A percentile compares a stretch with the other conserved stretches of the same genome.
These are phyloP conservation scores for Eclectus roratus DNA, from an alignment of 2,113 vertebrate species.

Conservation along the genomic window DNA sequence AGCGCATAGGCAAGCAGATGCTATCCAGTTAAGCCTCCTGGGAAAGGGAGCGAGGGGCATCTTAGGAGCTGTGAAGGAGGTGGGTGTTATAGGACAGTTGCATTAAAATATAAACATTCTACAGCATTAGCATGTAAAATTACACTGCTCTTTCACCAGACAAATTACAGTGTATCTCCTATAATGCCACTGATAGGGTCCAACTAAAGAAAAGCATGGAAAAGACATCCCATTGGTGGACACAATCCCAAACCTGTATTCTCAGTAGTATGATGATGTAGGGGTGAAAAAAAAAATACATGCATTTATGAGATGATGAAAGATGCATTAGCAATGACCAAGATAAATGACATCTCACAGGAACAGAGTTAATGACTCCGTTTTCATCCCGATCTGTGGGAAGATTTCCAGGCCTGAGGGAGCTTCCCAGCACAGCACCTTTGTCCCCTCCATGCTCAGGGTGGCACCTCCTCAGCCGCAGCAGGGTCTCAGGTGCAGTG, in stretches of 20 bases:
- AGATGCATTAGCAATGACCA: not conserved
- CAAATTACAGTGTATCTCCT: rapidly evolving
- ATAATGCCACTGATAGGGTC: rapidly evolving
- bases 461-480: not conserved
- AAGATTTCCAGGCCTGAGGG: not conserved
- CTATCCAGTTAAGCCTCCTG: not conserved
- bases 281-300: not conserved
- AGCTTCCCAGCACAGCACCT: not conserved
- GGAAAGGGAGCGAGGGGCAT: not conserved
- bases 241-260: not conserved
- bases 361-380: not conserved
- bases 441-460: not conserved
- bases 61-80: not conserved
- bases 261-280: not conserved
- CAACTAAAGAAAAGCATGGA: not conserved
- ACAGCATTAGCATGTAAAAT: not conserved
- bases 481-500: rapidly evolving
- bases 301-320: not conserved
- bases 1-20: conserved; percentile 12
- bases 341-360: not conserved
- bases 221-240: not conserved
- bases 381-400: not conserved
- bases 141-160: not conserved
- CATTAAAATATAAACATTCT: not conserved
- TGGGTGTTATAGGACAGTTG: not conserved